Evolutionary conservation across 2,888 invertebrate species (phyloP).

Genomic region (Erannis defoliaria): DNA sequence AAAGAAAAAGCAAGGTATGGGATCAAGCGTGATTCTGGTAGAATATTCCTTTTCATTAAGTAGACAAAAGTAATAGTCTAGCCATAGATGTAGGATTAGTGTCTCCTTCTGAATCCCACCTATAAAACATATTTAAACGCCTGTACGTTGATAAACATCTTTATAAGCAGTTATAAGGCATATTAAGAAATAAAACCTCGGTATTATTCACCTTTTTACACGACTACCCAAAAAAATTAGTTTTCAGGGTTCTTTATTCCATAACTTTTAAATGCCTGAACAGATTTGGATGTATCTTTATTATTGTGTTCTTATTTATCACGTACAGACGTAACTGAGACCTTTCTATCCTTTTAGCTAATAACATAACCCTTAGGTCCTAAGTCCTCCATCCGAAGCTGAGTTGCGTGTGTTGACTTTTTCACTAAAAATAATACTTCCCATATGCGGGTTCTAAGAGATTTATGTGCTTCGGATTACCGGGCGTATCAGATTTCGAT

Average conservation of each 20-base stretch:
- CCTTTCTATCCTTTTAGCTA: constrained; percentile 53
- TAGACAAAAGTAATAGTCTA: constrained; percentile 76
- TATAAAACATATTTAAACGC: constrained; percentile 46
- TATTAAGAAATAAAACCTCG: too few species aligned
- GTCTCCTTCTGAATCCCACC: constrained; percentile 53
- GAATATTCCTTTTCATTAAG: constrained; percentile 85
- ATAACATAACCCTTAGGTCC: constrained; percentile 50
- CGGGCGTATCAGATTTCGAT: constrained; percentile 63
- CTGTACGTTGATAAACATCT: constrained; percentile 60
- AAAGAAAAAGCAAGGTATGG: constrained; percentile 91
- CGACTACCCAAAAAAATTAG: too few species aligned
- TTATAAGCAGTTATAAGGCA: too few species aligned
- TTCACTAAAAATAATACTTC: constrained; percentile 42
- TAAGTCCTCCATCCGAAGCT: constrained; percentile 51
- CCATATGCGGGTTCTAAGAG: constrained; percentile 58
- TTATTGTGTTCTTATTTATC: background rate
- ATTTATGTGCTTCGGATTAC: constrained; percentile 64
- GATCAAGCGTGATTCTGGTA: constrained; percentile 86
- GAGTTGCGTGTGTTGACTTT: constrained; percentile 59
- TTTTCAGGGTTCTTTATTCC: too few species aligned
- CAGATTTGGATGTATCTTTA: background rate
- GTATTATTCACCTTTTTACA: too few species aligned
- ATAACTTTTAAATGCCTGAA: too few species aligned
- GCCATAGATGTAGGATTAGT: constrained; percentile 79
- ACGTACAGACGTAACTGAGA: constrained; percentile 58